These are phyloP conservation scores for Baryphthengus martii DNA, from an alignment of 2,113 vertebrate species.

Conservation along the genomic window DNA sequence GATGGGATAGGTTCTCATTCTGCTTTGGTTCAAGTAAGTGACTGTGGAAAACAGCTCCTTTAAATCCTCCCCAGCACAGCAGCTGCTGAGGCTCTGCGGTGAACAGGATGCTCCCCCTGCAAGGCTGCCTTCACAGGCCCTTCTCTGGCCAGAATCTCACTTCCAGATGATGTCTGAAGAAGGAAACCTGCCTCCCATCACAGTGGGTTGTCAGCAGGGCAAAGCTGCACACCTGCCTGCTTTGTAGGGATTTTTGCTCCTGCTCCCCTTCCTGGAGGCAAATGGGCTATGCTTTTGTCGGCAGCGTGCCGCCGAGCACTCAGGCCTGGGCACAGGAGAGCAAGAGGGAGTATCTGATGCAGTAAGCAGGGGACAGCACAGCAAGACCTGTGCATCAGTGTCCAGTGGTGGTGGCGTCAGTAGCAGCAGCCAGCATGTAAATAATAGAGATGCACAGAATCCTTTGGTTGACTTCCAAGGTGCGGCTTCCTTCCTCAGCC, in stretches of 20 bases:
- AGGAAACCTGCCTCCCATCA: not conserved
- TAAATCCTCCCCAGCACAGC: not conserved
- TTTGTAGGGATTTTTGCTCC: not conserved
- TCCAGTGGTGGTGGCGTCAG: not conserved
- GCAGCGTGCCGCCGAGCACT: not conserved
- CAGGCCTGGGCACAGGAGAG: fast-evolving
- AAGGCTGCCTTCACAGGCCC: not conserved
- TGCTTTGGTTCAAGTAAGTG: not conserved
- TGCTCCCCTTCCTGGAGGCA: not conserved
- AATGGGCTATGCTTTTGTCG: not conserved
- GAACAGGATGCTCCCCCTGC: not conserved
- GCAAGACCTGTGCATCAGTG: not conserved
- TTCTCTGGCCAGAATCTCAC: not conserved
- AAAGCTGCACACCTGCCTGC: not conserved
- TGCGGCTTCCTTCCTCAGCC: constrained; percentile 12
- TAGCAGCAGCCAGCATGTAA: not conserved
- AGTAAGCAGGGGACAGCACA: not conserved
- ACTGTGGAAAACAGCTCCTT: not conserved
- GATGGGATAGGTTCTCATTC: not conserved
- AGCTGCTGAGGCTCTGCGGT: not conserved
- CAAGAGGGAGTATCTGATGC: not conserved
- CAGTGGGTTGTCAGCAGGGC: not conserved
- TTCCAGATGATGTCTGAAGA: not conserved
- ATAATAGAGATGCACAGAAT: constrained; percentile 12
- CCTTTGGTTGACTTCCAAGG: constrained; percentile 28